Percentiles rank a stretch among this genome's conserved stretches.
These are phyloP conservation scores for Drosophila parabipectinata DNA, from an alignment of 1,140 invertebrate genomes.

Conservation along the genomic window DNA sequence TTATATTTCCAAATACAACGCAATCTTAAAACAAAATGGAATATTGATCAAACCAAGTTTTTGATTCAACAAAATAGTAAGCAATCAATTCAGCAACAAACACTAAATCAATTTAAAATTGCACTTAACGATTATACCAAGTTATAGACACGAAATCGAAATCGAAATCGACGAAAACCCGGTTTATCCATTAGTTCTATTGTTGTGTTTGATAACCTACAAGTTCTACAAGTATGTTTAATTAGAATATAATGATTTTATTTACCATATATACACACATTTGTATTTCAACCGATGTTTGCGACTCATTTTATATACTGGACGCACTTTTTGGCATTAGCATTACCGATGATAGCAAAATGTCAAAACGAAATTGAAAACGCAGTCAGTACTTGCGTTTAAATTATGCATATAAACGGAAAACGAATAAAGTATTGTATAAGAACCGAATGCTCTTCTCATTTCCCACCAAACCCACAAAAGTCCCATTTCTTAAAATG, in stretches of 20 bases:
- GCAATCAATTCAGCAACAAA: constrained; percentile 57
- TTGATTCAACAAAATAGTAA: constrained; percentile 67
- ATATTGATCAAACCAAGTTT: constrained; percentile 52
- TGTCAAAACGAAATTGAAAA: constrained; percentile 71
- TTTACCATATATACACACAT: constrained; percentile 22
- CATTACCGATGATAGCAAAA: constrained; percentile 68
- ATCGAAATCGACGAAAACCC: background rate
- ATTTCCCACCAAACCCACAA: background rate
- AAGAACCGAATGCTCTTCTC: constrained; percentile 37
- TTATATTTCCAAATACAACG: constrained; percentile 61
- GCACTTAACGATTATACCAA: constrained; percentile 30
- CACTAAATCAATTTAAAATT: constrained; percentile 36
- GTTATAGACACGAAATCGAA: background rate
- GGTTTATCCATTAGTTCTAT: constrained; percentile 26
- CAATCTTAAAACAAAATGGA: constrained; percentile 42
- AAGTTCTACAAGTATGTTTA: constrained; percentile 38
- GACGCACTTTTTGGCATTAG: constrained; percentile 62
- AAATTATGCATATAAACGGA: constrained; percentile 74
- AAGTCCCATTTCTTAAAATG: background rate
- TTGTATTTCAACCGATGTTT: constrained; percentile 45
- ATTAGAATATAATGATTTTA: constrained; percentile 39
- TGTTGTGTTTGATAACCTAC: constrained; percentile 42
- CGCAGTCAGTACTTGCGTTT: constrained; percentile 64
- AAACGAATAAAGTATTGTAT: constrained; percentile 77
- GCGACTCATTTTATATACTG: constrained; percentile 44